Percentiles rank a stretch among this genome's conserved stretches.
Conservation (phyloP, 2,797 vertebrate species). For the Acanthurus lineatus region DNA sequence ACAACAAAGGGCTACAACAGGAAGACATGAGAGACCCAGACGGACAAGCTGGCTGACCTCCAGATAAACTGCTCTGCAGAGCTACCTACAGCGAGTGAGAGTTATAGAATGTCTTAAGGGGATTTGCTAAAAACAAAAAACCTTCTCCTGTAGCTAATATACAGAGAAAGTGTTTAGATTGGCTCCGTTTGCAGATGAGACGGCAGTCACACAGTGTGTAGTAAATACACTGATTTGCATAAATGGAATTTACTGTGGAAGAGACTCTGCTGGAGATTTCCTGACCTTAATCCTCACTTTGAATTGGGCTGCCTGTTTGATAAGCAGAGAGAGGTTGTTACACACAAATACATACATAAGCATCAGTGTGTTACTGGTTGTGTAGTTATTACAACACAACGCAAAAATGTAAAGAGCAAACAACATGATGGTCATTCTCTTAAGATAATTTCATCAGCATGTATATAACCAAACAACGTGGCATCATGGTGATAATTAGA, state of each 20-base stretch:
- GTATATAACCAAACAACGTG: not conserved
- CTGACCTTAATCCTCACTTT: not conserved
- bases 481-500: not conserved
- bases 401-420: not conserved
- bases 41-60: conserved; percentile 28
- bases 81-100: conserved; percentile 30
- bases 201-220: not conserved
- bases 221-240: conserved; percentile 27
- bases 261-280: conserved; percentile 37
- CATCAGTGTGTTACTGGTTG: conserved; percentile 33
- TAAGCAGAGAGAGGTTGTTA: conserved; percentile 22
- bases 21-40: conserved; percentile 43
- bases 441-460: not conserved
- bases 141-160: conserved; percentile 14
- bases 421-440: not conserved
- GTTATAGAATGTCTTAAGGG: conserved; percentile 26
- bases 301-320: no score
- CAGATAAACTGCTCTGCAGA: conserved; percentile 35
- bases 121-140: conserved; percentile 46
- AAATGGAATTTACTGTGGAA: conserved; percentile 31
- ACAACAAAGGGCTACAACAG: conserved; percentile 48
- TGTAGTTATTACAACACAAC: not conserved
- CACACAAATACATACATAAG: conserved; percentile 45
- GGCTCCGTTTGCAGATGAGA: conserved; percentile 3
- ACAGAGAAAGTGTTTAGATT: not conserved